These are phyloP conservation scores for Halcyon senegalensis DNA, from an alignment of 2,113 vertebrate genomes.

Conservation along the genomic window DNA sequence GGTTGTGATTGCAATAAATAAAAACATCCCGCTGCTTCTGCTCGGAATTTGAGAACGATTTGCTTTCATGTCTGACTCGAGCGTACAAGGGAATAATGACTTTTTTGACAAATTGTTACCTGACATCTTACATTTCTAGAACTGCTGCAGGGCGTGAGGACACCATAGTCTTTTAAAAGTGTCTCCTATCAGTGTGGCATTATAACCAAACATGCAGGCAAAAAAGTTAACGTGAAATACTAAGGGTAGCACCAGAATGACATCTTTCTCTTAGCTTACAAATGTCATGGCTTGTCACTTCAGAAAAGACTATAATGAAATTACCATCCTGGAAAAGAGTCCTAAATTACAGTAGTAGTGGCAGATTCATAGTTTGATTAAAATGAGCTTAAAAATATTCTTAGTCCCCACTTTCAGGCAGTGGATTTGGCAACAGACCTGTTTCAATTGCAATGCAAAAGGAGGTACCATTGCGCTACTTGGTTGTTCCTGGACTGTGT, in stretches of 20 bases:
- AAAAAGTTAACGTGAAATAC: not conserved
- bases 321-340: not conserved
- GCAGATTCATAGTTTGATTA: not conserved
- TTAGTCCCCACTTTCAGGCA: not conserved
- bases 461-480: not conserved
- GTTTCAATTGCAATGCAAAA: not conserved
- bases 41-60: not conserved
- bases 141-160: not conserved
- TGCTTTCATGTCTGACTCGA: not conserved
- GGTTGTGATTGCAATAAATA: not conserved
- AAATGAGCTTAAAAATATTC: not conserved
- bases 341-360: not conserved
- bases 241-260: not conserved
- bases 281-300: not conserved
- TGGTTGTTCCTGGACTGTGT: not conserved
- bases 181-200: not conserved
- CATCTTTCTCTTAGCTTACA: not conserved
- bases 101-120: not conserved
- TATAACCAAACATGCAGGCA: not conserved
- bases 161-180: not conserved
- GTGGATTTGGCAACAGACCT: not conserved
- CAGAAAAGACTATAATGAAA: not conserved
- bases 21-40: not conserved
- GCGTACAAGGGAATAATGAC: not conserved
- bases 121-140: not conserved